Conservation (phyloP, 1,140 invertebrate species). For the Zaprionus ghesquierei region DNA sequence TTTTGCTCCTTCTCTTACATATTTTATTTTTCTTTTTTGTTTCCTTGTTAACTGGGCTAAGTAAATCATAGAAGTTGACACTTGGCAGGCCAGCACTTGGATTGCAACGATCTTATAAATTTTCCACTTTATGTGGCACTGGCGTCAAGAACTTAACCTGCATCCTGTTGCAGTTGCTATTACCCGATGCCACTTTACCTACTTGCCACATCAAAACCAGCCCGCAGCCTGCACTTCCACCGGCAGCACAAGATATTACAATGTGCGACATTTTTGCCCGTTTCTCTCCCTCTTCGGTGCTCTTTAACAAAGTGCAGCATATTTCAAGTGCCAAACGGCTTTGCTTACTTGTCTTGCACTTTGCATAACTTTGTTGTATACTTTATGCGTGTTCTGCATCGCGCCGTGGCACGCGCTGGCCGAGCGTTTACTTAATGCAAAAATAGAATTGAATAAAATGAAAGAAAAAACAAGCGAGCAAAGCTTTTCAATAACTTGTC, state of each 20-base stretch:
- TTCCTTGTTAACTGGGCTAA: constrained; percentile 49
- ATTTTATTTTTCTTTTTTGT: constrained; percentile 25
- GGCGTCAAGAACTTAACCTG: constrained; percentile 76
- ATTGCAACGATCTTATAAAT: constrained; percentile 54
- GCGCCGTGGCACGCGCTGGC: constrained; percentile 54
- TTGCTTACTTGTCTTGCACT: constrained; percentile 61
- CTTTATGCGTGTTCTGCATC: constrained; percentile 41
- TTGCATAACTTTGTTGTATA: constrained; percentile 79
- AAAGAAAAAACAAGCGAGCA: constrained; percentile 5
- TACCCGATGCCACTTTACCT: constrained; percentile 28
- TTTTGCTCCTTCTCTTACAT: not conserved
- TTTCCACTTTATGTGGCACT: constrained; percentile 73
- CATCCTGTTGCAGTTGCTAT: constrained; percentile 70
- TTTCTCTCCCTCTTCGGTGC: not conserved
- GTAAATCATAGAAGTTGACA: constrained; percentile 79
- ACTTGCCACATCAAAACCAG: not conserved
- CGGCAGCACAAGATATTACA: constrained; percentile 58
- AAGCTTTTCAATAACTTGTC: constrained; percentile 63
- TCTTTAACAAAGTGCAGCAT: constrained; percentile 37
- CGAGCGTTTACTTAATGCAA: constrained; percentile 71
- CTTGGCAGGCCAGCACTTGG: constrained; percentile 52
- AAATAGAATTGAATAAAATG: constrained; percentile 3
- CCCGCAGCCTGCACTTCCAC: not conserved
- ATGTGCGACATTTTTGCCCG: constrained; percentile 58
- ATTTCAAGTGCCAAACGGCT: constrained; percentile 68